Base-by-base conservation (phyloP, 2,113 vertebrate species). In the Mixornis gularis region DNA sequence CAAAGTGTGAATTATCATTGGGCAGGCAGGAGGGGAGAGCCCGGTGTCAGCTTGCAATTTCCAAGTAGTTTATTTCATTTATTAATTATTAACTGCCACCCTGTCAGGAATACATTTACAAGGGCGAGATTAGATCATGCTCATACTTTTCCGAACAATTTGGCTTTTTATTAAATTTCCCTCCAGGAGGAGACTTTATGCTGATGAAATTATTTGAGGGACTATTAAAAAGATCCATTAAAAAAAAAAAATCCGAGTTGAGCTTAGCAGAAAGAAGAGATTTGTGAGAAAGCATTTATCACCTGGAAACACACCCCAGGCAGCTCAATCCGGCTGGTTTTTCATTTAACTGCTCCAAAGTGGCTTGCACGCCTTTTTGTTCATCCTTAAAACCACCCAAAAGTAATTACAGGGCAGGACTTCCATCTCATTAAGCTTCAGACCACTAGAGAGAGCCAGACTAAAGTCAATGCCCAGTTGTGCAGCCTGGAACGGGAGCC, bases 391-490 rank as follows among this genome's bases (percentile, higher is more conserved):
- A 87, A 89, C n/a, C 51, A 63, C 24, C 40, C 71, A 1, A 1
- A 7, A 70, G 51, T 36, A 73, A 79, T 92, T 77, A 48, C 29
- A 59, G 79, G 58, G 69, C 34, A 26, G 73, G 43, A 34, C 7
- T 32, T 20, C 26, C 38, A 82, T 73, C 81, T 80, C 84, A 68
- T 82, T 70, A 66, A 82, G 48, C 59, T 73, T 87, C 82, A 91
- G 46, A 78, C 95, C 96, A 79, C 96, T 96, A 96, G 94, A 86
- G 96, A 91, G 96, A 93, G 91, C 95, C 94, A 96, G 85, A 96
- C 91, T 68, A 95, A 95, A 93, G 85, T 44, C 92, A 87, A 93
- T 60, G 89, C 79, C 84, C 63, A 7, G 3, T 5, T n/a, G 24
- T 16, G 38, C 62, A 12, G 49, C 2, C 5, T 19, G 34, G 36